Conservation (phyloP, 2,113 vertebrate species). For the Oryzias melastigma region DNA sequence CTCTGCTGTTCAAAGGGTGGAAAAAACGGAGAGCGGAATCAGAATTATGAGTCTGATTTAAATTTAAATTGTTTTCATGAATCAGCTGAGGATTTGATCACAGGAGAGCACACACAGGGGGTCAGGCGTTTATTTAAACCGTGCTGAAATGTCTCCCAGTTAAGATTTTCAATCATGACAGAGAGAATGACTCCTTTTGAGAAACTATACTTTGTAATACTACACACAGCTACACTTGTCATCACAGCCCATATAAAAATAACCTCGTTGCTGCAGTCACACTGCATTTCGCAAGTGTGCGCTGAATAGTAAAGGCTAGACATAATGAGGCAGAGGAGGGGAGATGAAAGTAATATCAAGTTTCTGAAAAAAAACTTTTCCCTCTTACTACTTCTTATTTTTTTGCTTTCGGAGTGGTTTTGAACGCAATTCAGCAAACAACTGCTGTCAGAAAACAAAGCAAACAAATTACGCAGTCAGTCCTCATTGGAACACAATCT, state of each 20-base stretch:
- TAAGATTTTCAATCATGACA: constrained; percentile 12
- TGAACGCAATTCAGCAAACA: constrained; percentile 58
- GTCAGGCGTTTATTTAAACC: not conserved
- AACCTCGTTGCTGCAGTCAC: constrained; percentile 33
- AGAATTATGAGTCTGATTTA: constrained; percentile 18
- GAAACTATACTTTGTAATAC: constrained; percentile 1
- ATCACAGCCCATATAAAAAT: constrained; percentile 19
- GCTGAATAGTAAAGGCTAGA: constrained; percentile 17
- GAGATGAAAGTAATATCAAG: constrained; percentile 38
- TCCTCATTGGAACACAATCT: constrained; percentile 49
- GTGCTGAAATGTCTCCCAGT: constrained; percentile 4
- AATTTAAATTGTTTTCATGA: constrained; percentile 23
- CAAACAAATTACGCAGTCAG: constrained; percentile 66
- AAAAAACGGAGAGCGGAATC: not conserved
- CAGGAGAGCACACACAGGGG: not conserved
- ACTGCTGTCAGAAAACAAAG: constrained; percentile 68
- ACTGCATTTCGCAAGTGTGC: constrained; percentile 21
- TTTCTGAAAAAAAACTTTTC: constrained; percentile 24
- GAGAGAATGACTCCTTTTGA: constrained; percentile 23
- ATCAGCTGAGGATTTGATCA: constrained; percentile 13
- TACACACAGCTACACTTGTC: constrained; percentile 8
- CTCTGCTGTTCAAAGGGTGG: constrained; percentile 14
- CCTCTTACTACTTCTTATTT: constrained; percentile 12
- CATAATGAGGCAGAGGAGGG: constrained; percentile 21
- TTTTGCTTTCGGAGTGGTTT: not conserved